phyloP scores from a whole-genome alignment of 2,113 vertebrate species.

The Ophiodon elongatus region DNA sequence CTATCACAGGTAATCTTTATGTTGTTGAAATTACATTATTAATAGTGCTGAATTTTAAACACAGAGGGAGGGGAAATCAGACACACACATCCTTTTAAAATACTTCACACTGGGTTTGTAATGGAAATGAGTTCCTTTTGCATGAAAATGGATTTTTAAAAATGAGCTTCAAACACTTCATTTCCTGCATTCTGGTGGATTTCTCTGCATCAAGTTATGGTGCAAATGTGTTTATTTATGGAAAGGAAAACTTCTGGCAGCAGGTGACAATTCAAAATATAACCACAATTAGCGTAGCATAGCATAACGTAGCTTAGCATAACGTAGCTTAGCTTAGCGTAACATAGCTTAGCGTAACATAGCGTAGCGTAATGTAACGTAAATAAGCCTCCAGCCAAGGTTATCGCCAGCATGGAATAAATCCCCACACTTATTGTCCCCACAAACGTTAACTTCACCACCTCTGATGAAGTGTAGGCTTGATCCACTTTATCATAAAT shows the following conservation, averaged over 20 bases:
- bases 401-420: too few relatives aligned
- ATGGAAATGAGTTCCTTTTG: neutral
- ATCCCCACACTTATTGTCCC: too few relatives aligned
- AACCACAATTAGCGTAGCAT: neutral
- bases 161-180: neutral
- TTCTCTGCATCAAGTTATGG: too few relatives aligned
- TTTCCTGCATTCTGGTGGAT: neutral
- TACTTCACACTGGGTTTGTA: neutral
- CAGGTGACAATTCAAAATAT: neutral
- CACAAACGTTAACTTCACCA: too few relatives aligned
- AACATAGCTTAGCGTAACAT: too few relatives aligned
- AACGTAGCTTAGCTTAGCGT: neutral
- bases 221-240: too few relatives aligned
- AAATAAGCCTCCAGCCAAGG: too few relatives aligned
- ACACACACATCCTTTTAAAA: neutral
- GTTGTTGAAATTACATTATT: neutral
- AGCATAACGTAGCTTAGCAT: too few relatives aligned
- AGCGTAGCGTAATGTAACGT: too few relatives aligned
- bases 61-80: neutral
- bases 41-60: neutral
- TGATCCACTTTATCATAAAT: too few relatives aligned
- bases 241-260: too few relatives aligned
- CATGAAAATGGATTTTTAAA: neutral
- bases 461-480: too few relatives aligned
- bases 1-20: neutral